These are phyloP conservation scores for Lasius platythorax DNA, from an alignment of 2,888 invertebrate species.

Conservation along the genomic window DNA sequence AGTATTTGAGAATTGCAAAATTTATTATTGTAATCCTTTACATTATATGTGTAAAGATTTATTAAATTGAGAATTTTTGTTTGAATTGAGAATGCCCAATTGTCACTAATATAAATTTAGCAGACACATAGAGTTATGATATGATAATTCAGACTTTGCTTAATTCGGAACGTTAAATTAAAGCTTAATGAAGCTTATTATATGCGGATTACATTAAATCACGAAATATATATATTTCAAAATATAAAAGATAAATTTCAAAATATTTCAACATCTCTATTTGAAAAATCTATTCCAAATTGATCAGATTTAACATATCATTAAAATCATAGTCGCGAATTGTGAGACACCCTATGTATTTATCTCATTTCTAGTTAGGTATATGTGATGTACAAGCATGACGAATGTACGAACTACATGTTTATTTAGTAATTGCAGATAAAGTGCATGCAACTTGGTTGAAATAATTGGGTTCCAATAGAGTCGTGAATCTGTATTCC, in stretches of 20 bases:
- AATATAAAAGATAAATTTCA: neutral
- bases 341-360: constrained; percentile 1
- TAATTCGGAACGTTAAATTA: neutral
- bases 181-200: neutral
- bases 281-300: neutral
- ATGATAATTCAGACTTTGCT: neutral
- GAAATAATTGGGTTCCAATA: constrained; percentile 41
- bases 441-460: constrained; percentile 28
- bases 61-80: constrained; percentile 1
- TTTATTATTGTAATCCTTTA: constrained; percentile 18
- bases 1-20: neutral
- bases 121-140: neutral
- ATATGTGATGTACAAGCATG: neutral
- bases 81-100: neutral
- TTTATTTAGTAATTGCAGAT: constrained; percentile 38
- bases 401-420: neutral
- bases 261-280: neutral
- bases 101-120: neutral
- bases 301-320: neutral
- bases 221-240: neutral
- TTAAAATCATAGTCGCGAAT: constrained; percentile 33
- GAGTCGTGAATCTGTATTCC: constrained; percentile 10
- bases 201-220: neutral
- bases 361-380: neutral
- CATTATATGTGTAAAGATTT: neutral